These are phyloP conservation scores for Cepaea nemoralis DNA, from an alignment of 1,140 invertebrate genomes.

Conservation along the genomic window DNA sequence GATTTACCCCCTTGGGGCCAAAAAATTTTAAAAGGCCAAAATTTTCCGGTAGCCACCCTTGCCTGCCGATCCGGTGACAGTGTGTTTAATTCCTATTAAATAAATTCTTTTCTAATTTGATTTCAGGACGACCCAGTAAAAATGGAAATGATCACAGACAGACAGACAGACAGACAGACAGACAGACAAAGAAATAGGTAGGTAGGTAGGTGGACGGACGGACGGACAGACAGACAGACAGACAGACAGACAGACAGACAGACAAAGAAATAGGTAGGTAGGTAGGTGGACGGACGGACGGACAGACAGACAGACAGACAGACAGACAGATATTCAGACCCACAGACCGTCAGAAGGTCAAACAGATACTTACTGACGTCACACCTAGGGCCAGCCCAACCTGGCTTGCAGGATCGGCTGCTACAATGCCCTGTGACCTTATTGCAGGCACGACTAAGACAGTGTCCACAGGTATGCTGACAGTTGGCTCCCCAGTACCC, in stretches of 20 bases:
- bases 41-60: too few relatives aligned
- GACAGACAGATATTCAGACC: background rate
- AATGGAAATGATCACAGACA: background rate
- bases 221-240: background rate
- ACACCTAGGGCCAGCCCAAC: slow-evolving; percentile 8
- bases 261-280: background rate
- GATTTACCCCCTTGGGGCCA: too few relatives aligned
- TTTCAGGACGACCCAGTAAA: too few relatives aligned
- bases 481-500: slow-evolving; percentile 40
- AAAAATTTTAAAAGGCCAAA: too few relatives aligned
- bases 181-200: background rate
- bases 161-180: background rate
- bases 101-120: too few relatives aligned
- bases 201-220: background rate
- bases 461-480: slow-evolving; percentile 29
- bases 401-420: slow-evolving; percentile 14
- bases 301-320: background rate
- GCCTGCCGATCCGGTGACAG: too few relatives aligned
- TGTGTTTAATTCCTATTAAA: too few relatives aligned
- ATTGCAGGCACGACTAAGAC: slow-evolving; percentile 30
- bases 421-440: slow-evolving; percentile 37
- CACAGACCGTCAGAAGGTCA: slow-evolving; percentile 1
- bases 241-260: background rate
- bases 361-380: background rate
- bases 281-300: background rate